Conservation (phyloP, 2,888 invertebrate species). For the Melitaea athalia region DNA sequence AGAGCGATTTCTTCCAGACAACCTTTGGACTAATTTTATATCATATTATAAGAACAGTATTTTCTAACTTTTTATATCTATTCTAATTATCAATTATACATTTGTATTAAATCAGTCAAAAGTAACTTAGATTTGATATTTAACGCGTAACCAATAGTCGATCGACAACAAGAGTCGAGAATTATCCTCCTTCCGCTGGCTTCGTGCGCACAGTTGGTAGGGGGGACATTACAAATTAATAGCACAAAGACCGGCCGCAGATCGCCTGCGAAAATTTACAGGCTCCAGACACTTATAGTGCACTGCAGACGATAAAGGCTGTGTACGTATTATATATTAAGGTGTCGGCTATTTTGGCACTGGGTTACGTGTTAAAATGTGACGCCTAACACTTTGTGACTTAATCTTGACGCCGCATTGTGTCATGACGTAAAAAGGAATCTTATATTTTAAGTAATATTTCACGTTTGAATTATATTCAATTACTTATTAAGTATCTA, state of each 20-base stretch:
- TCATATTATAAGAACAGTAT: no score
- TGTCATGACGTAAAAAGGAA: slow-evolving; percentile 3
- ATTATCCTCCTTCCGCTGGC: slow-evolving; percentile 51
- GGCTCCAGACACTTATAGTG: slow-evolving; percentile 71
- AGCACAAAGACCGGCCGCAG: slow-evolving; percentile 81
- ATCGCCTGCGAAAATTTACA: slow-evolving; percentile 81
- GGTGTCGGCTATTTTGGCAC: slow-evolving; percentile 46
- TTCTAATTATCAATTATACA: no score
- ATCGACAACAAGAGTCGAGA: slow-evolving; percentile 45
- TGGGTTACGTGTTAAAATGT: slow-evolving; percentile 36
- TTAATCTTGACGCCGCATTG: slow-evolving; percentile 28
- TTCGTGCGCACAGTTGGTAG: slow-evolving; percentile 56
- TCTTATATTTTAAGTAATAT: neutral
- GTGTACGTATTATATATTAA: slow-evolving; percentile 50
- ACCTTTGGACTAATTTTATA: no score
- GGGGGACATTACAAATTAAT: slow-evolving; percentile 82
- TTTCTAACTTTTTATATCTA: no score
- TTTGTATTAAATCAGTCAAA: neutral
- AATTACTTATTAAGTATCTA: neutral
- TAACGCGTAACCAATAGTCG: slow-evolving; percentile 34
- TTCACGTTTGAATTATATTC: neutral
- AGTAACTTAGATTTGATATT: slow-evolving; percentile 10
- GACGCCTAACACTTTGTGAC: slow-evolving; percentile 35
- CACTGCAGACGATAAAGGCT: slow-evolving; percentile 61
- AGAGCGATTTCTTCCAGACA: no score